Base-by-base conservation (phyloP, 2,113 vertebrate genomes). In the Xiphias gladius region DNA sequence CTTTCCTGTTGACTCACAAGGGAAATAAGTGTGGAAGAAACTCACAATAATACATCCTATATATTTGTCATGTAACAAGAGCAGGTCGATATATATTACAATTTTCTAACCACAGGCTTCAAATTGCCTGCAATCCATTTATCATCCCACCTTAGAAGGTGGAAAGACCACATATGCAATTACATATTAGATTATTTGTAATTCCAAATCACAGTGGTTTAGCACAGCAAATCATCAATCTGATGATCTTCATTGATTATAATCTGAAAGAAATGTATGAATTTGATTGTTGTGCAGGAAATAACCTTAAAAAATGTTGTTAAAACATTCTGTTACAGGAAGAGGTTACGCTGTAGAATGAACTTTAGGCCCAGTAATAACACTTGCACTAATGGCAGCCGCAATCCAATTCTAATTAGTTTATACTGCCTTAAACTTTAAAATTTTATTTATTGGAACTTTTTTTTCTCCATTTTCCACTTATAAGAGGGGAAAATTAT, bases 1-100 rank as follows among this genome's bases (percentile, higher is more conserved):
- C 26, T 55, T 74, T 83, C 72, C 76, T 63, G 66, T 81, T 54
- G 11, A 77, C 2, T 70, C 48, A 58, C 4, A 0, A 28, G n/a
- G 48, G 37, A 19, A 59, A 67, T 52, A 24, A 46, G 22, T 0
- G 2, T 54, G 41, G 22, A 59, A 52, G 48, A 70, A 20, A 52
- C 20, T 11, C 0, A 22, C 7, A 30, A 2, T 58, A 20, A 28
- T 57, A 69, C 1, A 2, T 63, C n/a, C 10, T 10, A 17, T 10
- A 17, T 61, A 2, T 37, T 68, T 32, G 1, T 52, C 12, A 30
- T 30, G 0, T 26, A 2, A 20, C 14, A 5, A 46, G 8, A 55
- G 26, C 9, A 26, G 24, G 14, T 19, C 43, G 78, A 37, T 28
- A 32, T 12, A 20, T 57, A n/a, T n/a, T 57, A 4, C 2, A 30